Evolutionary conservation across 2,888 invertebrate species (phyloP).

Genomic region (Disparrhopalites patrizii): DNA sequence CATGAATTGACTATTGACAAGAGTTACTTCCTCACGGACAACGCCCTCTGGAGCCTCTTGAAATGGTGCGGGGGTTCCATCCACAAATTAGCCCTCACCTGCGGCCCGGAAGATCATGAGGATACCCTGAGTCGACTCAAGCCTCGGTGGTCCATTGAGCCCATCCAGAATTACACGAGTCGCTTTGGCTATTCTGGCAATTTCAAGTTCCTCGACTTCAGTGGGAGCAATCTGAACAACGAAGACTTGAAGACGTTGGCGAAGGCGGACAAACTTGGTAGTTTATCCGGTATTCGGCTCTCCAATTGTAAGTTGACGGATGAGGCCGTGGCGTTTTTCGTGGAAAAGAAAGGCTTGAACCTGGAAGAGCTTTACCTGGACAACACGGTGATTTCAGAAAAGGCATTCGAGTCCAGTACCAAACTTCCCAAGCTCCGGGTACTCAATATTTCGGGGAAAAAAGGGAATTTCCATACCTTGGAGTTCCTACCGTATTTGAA

Average conservation of each 20-base stretch:
- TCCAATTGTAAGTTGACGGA: conserved; percentile 39
- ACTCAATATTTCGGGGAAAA: conserved; percentile 37
- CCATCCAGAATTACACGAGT: conserved; percentile 39
- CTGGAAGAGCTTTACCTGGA: conserved; percentile 41
- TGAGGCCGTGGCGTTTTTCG: conserved; percentile 30
- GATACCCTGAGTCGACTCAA: conserved; percentile 38
- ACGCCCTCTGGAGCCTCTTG: conserved; percentile 38
- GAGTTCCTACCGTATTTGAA: conserved; percentile 33
- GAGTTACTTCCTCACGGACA: conserved; percentile 44
- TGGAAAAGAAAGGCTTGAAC: conserved; percentile 34
- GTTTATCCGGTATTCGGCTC: conserved; percentile 34
- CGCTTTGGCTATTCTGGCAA: conserved; percentile 44
- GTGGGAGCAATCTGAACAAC: conserved; percentile 38
- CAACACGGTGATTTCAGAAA: conserved; percentile 32
- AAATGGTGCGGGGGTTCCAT: conserved; percentile 45
- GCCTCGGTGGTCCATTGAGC: conserved; percentile 45
- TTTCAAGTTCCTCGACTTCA: conserved; percentile 40
- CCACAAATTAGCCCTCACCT: conserved; percentile 12
- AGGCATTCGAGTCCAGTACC: conserved; percentile 12
- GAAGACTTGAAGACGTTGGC: conserved; percentile 33
- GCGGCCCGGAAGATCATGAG: conserved; percentile 27
- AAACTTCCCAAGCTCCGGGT: conserved; percentile 32
- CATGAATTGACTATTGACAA: conserved; percentile 36
- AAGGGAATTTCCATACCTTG: conserved; percentile 30
- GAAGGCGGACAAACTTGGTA: conserved; percentile 24